Evolutionary conservation across 2,888 invertebrate genomes (phyloP).

Genomic region (Eucriotettix oculatus): DNA sequence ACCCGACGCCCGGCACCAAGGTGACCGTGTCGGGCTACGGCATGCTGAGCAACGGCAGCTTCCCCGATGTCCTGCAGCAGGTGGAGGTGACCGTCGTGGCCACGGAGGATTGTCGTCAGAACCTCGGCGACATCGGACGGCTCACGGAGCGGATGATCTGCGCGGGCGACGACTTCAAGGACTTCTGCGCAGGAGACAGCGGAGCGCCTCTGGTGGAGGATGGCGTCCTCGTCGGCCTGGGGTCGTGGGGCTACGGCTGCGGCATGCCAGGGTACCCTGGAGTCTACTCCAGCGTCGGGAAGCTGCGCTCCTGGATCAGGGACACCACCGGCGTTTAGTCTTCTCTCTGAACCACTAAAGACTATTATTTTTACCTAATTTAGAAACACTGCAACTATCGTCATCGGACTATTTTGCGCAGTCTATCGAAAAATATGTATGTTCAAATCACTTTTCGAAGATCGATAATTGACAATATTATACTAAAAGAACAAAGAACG

Average conservation of each 20-base stretch:
- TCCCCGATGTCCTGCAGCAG: slow-evolving; percentile 15
- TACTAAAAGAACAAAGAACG: no score
- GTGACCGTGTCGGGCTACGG: not conserved
- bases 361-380: no score
- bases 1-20: not conserved
- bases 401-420: no score
- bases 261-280: not conserved
- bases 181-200: slow-evolving; percentile 29
- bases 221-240: not conserved
- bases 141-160: slow-evolving; percentile 32
- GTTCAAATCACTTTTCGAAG: no score
- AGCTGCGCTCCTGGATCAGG: not conserved
- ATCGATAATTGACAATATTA: no score
- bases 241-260: not conserved
- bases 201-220: not conserved
- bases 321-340: not conserved
- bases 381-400: no score
- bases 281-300: not conserved
- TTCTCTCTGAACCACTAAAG: no score
- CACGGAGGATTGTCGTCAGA: slow-evolving; percentile 17
- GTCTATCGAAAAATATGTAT: no score
- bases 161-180: slow-evolving; percentile 30
- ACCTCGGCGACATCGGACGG: slow-evolving; percentile 14
- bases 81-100: slow-evolving; percentile 20
- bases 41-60: not conserved